A percentile compares a stretch with the other conserved stretches of the same genome.
These are phyloP conservation scores for Drosophila seclusa DNA, from an alignment of 2,888 invertebrate species.

Conservation along the genomic window DNA sequence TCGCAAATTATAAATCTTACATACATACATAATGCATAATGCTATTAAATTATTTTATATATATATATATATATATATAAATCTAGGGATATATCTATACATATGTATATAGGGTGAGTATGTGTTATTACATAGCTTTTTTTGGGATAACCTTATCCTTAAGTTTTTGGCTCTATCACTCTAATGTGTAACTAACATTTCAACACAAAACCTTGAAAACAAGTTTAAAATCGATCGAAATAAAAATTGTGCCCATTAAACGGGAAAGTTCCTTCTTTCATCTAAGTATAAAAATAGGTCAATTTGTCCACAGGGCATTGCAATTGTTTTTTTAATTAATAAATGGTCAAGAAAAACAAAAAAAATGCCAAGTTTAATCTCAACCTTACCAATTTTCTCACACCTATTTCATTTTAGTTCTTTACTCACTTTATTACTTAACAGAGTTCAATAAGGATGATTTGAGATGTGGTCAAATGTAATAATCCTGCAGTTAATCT, in stretches of 20 bases:
- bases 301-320: background rate
- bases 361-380: background rate
- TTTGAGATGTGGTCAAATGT: background rate
- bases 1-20: background rate
- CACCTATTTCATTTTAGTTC: background rate
- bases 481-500: background rate
- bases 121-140: background rate
- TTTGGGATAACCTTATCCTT: background rate
- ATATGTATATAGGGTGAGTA: background rate
- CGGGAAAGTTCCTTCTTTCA: background rate
- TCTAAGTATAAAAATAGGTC: background rate
- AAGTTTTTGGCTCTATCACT: background rate
- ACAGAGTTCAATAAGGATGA: background rate
- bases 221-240: background rate
- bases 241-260: background rate
- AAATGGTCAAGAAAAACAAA: background rate
- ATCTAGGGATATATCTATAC: background rate
- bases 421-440: background rate
- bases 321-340: background rate
- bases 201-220: background rate
- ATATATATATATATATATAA: background rate
- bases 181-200: background rate
- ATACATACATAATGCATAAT: background rate
- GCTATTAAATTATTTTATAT: too few species aligned
- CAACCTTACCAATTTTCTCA: fast-evolving